Conservation (phyloP, 2,888 invertebrate genomes). For the Sturmia bella region DNA sequence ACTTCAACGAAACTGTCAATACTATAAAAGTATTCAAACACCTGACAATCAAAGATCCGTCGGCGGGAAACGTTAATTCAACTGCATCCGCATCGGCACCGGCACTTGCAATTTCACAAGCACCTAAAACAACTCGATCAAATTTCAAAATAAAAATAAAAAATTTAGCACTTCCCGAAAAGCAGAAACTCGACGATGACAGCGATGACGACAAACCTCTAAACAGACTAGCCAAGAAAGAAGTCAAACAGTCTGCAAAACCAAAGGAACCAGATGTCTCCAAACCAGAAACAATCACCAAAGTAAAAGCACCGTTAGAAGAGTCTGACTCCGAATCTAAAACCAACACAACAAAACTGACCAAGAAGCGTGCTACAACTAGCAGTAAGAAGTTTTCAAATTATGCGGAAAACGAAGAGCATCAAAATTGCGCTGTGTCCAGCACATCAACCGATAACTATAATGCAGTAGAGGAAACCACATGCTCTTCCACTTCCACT, state of each 20-base stretch:
- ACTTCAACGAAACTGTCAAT: slow-evolving; percentile 76
- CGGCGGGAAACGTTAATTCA: not conserved
- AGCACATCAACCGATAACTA: slow-evolving; percentile 71
- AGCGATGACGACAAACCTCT: slow-evolving; percentile 16
- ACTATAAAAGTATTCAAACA: slow-evolving; percentile 71
- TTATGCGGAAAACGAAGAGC: slow-evolving; percentile 47
- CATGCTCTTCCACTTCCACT: not conserved
- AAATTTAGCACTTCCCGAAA: not conserved
- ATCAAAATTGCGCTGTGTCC: slow-evolving; percentile 73
- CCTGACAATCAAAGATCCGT: slow-evolving; percentile 42
- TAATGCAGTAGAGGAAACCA: not conserved
- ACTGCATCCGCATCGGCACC: no score
- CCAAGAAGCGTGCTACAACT: not conserved
- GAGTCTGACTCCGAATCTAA: not conserved
- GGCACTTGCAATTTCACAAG: not conserved
- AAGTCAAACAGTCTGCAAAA: not conserved
- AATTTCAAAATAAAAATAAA: slow-evolving; percentile 35
- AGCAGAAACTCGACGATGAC: slow-evolving; percentile 17
- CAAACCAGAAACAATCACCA: slow-evolving; percentile 11
- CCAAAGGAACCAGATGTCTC: slow-evolving; percentile 21
- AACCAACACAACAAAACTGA: not conserved
- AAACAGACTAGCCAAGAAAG: not conserved
- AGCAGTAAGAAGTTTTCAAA: not conserved
- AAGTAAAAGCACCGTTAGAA: slow-evolving; percentile 3
- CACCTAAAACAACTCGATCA: slow-evolving; percentile 6